Percentiles rank a stretch among this genome's conserved stretches.
phyloP scores from a whole-genome alignment of 2,113 vertebrate genomes.

The Phrynocephalus versicolor region DNA sequence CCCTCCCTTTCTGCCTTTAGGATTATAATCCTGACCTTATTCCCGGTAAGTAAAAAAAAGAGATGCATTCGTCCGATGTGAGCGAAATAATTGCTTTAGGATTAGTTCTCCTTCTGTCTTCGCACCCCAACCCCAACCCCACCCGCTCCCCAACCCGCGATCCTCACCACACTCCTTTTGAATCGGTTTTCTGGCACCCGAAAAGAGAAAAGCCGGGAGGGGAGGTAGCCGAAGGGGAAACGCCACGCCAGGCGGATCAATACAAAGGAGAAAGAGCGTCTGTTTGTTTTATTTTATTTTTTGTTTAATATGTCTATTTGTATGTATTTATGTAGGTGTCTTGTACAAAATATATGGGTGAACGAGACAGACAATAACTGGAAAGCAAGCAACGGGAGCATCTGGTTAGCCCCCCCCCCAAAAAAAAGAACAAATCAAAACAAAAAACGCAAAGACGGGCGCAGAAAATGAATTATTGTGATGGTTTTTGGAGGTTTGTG shows the following conservation, averaged over 20 bases:
- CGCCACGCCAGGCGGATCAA: background rate
- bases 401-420: background rate
- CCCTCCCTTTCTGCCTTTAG: slow-evolving; percentile 21
- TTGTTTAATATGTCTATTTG: too few species aligned
- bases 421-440: background rate
- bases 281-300: too few species aligned
- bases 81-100: background rate
- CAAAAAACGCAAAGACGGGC: background rate
- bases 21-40: slow-evolving; percentile 52
- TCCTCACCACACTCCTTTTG: background rate
- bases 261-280: slow-evolving; percentile 51
- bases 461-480: too few species aligned
- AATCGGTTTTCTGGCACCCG: background rate
- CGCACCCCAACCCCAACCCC: background rate
- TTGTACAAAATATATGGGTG: background rate
- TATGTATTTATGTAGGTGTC: too few species aligned
- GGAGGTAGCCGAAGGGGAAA: background rate
- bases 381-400: background rate
- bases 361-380: slow-evolving; percentile 47
- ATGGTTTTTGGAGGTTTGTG: background rate
- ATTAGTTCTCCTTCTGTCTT: background rate
- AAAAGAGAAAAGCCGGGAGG: background rate
- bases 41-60: slow-evolving; percentile 70
- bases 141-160: background rate
- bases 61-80: background rate